Evolutionary conservation across 2,797 vertebrate species (phyloP).

Genomic region (Enteromius anoplus): DNA sequence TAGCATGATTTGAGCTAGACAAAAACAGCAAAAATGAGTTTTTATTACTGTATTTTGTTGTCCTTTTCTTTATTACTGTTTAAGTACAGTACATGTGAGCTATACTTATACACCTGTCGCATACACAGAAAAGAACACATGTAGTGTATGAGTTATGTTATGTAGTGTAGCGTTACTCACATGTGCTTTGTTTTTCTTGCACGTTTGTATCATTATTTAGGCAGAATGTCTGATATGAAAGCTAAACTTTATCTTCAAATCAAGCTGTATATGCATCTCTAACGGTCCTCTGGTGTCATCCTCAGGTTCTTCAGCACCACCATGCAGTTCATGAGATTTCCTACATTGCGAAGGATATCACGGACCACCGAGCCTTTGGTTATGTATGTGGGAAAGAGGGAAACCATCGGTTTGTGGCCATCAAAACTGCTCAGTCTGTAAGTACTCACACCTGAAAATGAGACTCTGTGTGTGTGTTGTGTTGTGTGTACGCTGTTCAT

Average conservation of each 20-base stretch:
- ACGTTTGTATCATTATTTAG: not conserved
- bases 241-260: not conserved
- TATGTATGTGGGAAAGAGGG: constrained; percentile 98
- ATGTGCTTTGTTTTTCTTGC: not conserved
- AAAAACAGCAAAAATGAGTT: not conserved
- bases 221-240: no score
- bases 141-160: no score
- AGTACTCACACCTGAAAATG: constrained; percentile 67
- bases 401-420: constrained; percentile 97
- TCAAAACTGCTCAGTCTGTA: constrained; percentile 97
- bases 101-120: not conserved
- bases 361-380: constrained; percentile 97
- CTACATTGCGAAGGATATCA: constrained; percentile 99
- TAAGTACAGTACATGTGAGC: not conserved
- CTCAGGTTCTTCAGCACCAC: constrained; percentile 93
- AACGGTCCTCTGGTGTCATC: constrained; percentile 8
- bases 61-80: not conserved
- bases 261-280: not conserved
- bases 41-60: not conserved
- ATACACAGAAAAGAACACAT: not conserved
- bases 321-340: constrained; percentile 99
- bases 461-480: constrained; percentile 43
- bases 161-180: not conserved
- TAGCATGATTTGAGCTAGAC: not conserved
- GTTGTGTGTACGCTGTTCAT: not conserved